Evolutionary conservation across 2,797 vertebrate species (phyloP).

Genomic region (Urocyon cinereoargenteus): DNA sequence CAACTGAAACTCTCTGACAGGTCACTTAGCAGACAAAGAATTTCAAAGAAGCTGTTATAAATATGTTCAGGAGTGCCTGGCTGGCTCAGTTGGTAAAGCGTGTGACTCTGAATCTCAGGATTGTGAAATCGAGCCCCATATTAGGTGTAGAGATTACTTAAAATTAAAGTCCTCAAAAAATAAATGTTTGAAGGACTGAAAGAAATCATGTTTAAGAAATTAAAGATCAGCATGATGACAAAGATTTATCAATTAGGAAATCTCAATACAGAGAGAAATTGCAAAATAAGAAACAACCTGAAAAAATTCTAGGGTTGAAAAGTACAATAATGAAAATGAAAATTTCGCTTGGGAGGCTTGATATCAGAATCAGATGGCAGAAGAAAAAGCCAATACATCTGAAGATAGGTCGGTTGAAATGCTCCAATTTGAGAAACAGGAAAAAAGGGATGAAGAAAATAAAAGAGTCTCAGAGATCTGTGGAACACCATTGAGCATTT

Average conservation of each 20-base stretch:
- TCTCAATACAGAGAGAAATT: background rate
- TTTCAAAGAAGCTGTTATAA: background rate
- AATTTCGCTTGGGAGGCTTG: background rate
- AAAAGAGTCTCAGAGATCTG: background rate
- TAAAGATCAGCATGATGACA: background rate
- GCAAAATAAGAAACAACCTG: background rate
- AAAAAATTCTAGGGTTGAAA: background rate
- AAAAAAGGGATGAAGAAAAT: background rate
- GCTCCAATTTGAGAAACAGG: background rate
- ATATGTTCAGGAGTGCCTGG: background rate
- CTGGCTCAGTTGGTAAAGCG: background rate
- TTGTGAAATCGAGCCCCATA: background rate
- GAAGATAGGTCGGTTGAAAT: background rate
- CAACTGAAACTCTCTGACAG: background rate
- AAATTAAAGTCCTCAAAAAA: background rate
- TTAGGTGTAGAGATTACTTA: background rate
- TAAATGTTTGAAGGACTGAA: background rate
- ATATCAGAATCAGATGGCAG: background rate
- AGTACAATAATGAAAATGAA: background rate
- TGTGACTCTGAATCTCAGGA: background rate
- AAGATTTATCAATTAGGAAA: background rate
- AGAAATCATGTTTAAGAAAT: background rate
- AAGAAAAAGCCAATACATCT: background rate
- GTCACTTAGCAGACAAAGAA: background rate
- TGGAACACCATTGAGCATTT: background rate